Evolutionary conservation across 2,888 invertebrate genomes (phyloP), one percentile per base, ranked within the genome.

Genomic region (Drosophila niveifrons): DNA sequence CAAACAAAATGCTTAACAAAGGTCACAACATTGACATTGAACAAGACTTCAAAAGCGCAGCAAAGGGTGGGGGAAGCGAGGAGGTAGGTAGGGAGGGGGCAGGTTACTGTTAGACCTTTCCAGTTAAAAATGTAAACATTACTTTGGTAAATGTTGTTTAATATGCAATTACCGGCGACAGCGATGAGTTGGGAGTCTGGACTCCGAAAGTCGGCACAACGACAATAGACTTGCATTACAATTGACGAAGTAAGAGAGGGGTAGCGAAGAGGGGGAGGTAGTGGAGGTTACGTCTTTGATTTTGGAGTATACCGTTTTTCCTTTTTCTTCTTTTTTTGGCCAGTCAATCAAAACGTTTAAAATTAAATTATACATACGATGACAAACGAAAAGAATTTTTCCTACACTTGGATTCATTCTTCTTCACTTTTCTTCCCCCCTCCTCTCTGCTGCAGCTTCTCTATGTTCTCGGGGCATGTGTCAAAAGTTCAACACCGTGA

Each of bases 1-100:
- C 88, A 82, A 83, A 80, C 72, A 82, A 83, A 83, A 83, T 88
- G 84, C 84, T 74, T 88, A 86, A 88, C 89, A 88, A 86, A 84
- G 83, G 83, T 84, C 83, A 84, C 83, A 84, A 83, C 83, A 84
- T 84, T 88, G 83, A 84, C 83, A 84, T 84, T 84, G 83, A 88
- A 71, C 75, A 69, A 72, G 83, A 58, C 75, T 66, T 58, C 47
- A 43, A 69, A 73, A 58, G 61, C 43, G 47, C 17, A 1, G n/a
- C 3, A 15, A 10, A 31, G n/a, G 0, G 50, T 18, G 15, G 29
- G 46, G 13, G 51, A 28, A 29, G 15, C 43, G 18, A 8, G 41
- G 28, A 31, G 55, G 15, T 23, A 43, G 13, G 51, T 28, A 28
- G 18, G 17, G 4, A 41, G 41, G 28, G 55, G 36, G 10, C 11